Evolutionary conservation across 1,140 invertebrate genomes (phyloP).

Genomic region (Thereuonema tuberculata): DNA sequence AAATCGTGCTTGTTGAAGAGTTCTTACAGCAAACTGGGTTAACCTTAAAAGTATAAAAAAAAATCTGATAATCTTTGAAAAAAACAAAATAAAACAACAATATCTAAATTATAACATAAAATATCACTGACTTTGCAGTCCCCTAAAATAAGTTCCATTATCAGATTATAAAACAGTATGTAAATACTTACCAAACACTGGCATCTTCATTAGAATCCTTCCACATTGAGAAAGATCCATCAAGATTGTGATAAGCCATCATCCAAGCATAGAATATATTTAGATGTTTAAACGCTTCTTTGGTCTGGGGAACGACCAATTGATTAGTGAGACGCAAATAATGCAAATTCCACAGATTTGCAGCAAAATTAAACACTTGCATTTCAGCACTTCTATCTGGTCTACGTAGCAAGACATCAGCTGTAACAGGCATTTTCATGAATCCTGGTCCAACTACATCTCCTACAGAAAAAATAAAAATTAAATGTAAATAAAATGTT

Average conservation of each 20-base stretch:
- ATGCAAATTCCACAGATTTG: conserved; percentile 42
- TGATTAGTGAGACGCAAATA: conserved; percentile 45
- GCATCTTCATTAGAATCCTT: not conserved
- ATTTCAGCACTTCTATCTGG: conserved; percentile 35
- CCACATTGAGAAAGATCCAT: conserved; percentile 77
- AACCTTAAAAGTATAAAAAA: conserved; percentile 26
- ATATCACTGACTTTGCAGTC: too few relatives aligned
- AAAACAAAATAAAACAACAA: too few relatives aligned
- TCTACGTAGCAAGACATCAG: conserved; percentile 22
- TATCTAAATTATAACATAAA: too few relatives aligned
- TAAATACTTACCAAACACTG: conserved; percentile 25
- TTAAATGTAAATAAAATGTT: not conserved
- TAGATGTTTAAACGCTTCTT: conserved; percentile 32
- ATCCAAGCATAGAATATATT: conserved; percentile 73
- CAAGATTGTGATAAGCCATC: conserved; percentile 73
- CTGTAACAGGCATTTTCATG: conserved; percentile 21
- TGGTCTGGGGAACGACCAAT: conserved; percentile 27
- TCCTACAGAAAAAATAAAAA: conserved; percentile 28
- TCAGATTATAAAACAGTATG: too few relatives aligned
- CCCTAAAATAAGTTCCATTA: too few relatives aligned
- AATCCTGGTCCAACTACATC: conserved; percentile 42
- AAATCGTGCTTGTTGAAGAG: conserved; percentile 34
- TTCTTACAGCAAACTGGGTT: conserved; percentile 35
- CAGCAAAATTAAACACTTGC: conserved; percentile 44
- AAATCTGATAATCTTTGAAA: not conserved